Evolutionary conservation across 1,140 invertebrate species (phyloP).

Genomic region (Pseudomyrmex flavicornis): DNA sequence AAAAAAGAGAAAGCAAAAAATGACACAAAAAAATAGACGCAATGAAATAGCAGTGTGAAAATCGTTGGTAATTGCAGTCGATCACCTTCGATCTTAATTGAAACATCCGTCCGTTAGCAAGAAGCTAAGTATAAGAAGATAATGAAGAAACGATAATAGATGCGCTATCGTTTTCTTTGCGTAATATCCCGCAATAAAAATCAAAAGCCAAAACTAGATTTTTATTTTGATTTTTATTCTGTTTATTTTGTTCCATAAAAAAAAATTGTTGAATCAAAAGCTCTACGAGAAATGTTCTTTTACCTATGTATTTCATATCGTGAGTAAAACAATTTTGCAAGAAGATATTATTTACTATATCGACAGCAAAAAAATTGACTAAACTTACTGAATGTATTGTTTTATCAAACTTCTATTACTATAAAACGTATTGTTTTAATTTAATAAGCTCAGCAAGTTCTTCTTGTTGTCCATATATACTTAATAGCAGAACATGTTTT

Average conservation of each 20-base stretch:
- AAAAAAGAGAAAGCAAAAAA: slow-evolving; percentile 46
- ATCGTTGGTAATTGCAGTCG: slow-evolving; percentile 59
- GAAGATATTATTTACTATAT: not conserved
- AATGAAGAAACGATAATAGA: slow-evolving; percentile 54
- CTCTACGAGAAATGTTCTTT: not conserved
- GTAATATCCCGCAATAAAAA: slow-evolving; percentile 51
- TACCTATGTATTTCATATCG: not conserved
- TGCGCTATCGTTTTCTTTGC: slow-evolving; percentile 40
- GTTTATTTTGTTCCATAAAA: slow-evolving; percentile 35
- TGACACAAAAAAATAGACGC: slow-evolving; percentile 54
- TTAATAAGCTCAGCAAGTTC: too few species aligned
- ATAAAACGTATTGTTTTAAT: too few species aligned
- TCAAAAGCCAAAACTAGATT: slow-evolving; percentile 4
- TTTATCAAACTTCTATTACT: too few species aligned
- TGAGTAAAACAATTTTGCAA: not conserved
- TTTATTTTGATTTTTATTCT: slow-evolving; percentile 29
- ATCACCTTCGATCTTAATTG: slow-evolving; percentile 61
- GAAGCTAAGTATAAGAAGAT: slow-evolving; percentile 64
- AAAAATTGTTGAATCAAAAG: slow-evolving; percentile 22
- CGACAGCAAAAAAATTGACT: too few species aligned
- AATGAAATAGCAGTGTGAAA: slow-evolving; percentile 56
- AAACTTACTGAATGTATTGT: too few species aligned
- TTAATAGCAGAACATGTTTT: too few species aligned
- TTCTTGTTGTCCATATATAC: too few species aligned
- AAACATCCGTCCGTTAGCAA: slow-evolving; percentile 67